These are phyloP conservation scores for Trachelus stipa DNA, from an alignment of 2,888 invertebrate species.

Conservation along the genomic window DNA sequence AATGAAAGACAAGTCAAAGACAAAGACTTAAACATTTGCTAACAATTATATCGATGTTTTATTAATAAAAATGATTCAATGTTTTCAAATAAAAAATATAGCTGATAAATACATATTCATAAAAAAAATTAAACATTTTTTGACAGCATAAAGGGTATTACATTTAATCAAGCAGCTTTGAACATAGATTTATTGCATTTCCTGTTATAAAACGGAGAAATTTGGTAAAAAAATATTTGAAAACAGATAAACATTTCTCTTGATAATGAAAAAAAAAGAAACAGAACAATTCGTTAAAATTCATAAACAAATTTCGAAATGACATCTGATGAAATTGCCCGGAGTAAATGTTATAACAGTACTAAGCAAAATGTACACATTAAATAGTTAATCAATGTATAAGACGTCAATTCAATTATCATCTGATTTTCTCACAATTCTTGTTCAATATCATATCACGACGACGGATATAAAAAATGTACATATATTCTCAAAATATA, in stretches of 20 bases:
- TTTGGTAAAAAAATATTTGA: background rate
- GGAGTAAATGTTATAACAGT: background rate
- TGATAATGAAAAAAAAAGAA: background rate
- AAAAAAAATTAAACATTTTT: background rate
- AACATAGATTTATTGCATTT: background rate
- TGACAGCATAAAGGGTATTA: background rate
- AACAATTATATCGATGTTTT: background rate
- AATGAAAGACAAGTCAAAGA: background rate
- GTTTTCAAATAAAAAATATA: background rate
- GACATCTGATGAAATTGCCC: background rate
- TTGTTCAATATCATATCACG: background rate
- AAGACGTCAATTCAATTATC: background rate
- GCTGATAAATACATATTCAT: background rate
- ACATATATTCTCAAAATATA: background rate
- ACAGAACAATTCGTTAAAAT: background rate
- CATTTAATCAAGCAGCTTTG: background rate
- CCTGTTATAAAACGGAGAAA: background rate
- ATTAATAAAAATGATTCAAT: background rate
- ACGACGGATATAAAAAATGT: background rate
- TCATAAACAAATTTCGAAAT: background rate
- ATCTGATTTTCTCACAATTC: background rate
- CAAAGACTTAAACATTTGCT: constrained; percentile 1
- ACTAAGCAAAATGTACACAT: too few species aligned
- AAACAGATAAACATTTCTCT: background rate
- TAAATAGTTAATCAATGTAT: too few species aligned